Percentiles rank a stretch among this genome's conserved stretches.
Conservation (phyloP, 1,140 invertebrate species). For the Venturia canescens region DNA sequence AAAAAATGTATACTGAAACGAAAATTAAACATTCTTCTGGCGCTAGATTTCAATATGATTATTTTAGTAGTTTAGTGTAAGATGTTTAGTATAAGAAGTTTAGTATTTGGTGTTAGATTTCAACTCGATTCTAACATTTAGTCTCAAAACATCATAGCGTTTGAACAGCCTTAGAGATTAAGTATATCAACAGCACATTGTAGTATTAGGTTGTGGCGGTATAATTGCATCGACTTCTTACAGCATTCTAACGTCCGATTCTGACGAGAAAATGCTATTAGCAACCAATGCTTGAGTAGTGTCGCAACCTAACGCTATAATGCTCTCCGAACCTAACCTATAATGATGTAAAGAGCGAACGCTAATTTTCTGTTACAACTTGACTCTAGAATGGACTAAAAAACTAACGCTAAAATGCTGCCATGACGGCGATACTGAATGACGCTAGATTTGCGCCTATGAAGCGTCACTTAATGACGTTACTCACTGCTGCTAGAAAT, state of each 20-base stretch:
- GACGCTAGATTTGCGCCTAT: background rate
- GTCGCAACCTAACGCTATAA: background rate
- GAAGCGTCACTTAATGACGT: background rate
- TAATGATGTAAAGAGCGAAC: background rate
- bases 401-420: background rate
- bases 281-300: background rate
- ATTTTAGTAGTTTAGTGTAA: background rate
- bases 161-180: background rate
- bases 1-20: no score
- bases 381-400: background rate
- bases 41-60: background rate
- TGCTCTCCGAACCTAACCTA: background rate
- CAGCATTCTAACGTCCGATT: background rate
- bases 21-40: background rate
- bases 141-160: background rate
- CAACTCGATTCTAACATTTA: background rate
- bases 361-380: background rate
- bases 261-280: background rate
- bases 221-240: background rate
- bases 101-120: background rate
- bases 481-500: background rate
- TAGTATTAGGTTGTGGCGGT: background rate
- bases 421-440: background rate
- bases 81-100: background rate
- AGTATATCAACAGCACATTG: background rate